These are phyloP conservation scores for Drosophila chauvacae DNA, from an alignment of 1,140 invertebrate genomes.

Conservation along the genomic window DNA sequence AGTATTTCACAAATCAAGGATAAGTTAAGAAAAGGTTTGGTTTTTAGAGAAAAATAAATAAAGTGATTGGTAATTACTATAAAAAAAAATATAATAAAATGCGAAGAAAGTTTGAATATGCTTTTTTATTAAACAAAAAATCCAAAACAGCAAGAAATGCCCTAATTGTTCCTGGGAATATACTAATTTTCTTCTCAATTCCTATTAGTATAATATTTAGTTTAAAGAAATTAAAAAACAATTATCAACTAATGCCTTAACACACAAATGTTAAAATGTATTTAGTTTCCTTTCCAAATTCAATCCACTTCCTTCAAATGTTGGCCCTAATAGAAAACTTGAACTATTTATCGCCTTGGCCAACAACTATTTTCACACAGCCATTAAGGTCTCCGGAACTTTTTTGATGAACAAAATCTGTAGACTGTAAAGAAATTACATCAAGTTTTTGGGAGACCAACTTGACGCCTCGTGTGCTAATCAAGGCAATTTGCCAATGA, in stretches of 20 bases:
- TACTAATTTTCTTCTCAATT: neutral
- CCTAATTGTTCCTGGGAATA: neutral
- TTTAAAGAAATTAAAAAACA: neutral
- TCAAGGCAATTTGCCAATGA: conserved; percentile 57
- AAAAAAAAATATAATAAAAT: neutral
- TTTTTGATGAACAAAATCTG: conserved; percentile 10
- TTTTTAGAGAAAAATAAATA: neutral
- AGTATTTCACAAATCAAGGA: neutral
- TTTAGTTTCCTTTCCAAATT: neutral
- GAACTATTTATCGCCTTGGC: conserved; percentile 7
- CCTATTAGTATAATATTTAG: too few relatives aligned
- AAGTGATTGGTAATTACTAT: neutral
- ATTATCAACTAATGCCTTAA: neutral
- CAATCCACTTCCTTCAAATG: neutral
- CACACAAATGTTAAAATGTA: neutral
- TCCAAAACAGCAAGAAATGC: neutral
- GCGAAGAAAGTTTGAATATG: neutral
- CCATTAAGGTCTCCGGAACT: conserved; percentile 7
- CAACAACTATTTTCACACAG: conserved; percentile 10
- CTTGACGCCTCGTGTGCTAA: conserved; percentile 15
- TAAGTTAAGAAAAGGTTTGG: neutral
- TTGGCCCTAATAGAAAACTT: conserved; percentile 4
- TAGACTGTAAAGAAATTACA: conserved; percentile 14
- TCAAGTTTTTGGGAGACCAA: conserved; percentile 11
- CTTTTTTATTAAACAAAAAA: too few relatives aligned